Base-by-base conservation (phyloP, 2,888 invertebrate species). In the Ochropleura leucogaster region DNA sequence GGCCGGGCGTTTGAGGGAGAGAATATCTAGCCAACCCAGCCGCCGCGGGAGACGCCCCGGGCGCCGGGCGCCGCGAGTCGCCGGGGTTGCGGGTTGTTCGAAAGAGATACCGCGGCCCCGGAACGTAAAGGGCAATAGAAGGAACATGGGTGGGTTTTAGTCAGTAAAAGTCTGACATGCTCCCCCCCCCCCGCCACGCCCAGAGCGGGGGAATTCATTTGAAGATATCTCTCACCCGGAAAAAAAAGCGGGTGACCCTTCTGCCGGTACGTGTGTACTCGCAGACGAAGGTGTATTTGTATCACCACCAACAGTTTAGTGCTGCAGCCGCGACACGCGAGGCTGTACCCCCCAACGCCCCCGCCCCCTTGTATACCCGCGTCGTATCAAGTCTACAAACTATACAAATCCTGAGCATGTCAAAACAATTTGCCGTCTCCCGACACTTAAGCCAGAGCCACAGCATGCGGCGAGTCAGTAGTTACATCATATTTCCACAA, bases 391-490 rank as follows among this genome's bases (percentile, higher is more conserved):
- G 63, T 63, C 68, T 65, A 59, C 66, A 51, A 82, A 53, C 75
- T 70, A 49, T n/a, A 79, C n/a, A 72, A 67, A 79, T 79, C 72
- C 51, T 62, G 44, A 65, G 75, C 67, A 69, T 65, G 69, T 72
- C 80, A 60, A 79, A 83, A 83, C 67, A 74, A 83, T 79, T 69
- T 46, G 42, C 20, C 53, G n/a, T 68, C 40, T 59, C 51, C 63
- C 60, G 62, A 49, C 62, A 59, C 12, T 68, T 51, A 51, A 72
- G 16, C 49, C 42, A n/a, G 20, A 53, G 59, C 53, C 40, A 42
- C 16, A 57, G 42, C 57, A 53, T 44, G 69, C 63, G 49, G 12
- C 49, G 46, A 59, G 30, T 2, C 14, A 49, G 16, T 72, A 10
- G 40, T 71, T 47, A 57, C 68, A n/a, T 60, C 46, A 53, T 30